Conservation (phyloP, 2,797 vertebrate genomes). For the Leptoclinus maculatus region DNA sequence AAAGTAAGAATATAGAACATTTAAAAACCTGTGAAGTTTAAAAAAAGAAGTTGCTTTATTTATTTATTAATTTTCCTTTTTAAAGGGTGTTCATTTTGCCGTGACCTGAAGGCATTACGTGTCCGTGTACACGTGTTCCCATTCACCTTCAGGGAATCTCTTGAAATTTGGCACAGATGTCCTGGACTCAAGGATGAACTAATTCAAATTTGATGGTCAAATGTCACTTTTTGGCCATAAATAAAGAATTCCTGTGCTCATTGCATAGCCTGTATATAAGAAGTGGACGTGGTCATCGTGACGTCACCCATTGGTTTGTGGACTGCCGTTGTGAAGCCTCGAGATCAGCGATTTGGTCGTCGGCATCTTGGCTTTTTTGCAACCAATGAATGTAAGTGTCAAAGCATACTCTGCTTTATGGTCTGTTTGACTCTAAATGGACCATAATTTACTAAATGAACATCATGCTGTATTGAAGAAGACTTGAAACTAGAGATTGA, state of each 20-base stretch:
- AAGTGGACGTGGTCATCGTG: neutral
- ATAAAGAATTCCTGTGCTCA: too few relatives aligned
- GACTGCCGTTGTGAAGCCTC: too few relatives aligned
- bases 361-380: too few relatives aligned
- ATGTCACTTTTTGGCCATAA: neutral
- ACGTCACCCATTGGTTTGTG: neutral
- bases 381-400: neutral
- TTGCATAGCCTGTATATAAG: too few relatives aligned
- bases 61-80: too few relatives aligned
- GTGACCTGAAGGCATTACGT: neutral
- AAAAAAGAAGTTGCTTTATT: too few relatives aligned
- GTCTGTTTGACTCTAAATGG: neutral
- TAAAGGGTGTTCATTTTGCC: too few relatives aligned
- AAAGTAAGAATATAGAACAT: too few relatives aligned
- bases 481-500: too few relatives aligned
- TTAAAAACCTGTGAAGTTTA: too few relatives aligned
- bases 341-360: too few relatives aligned
- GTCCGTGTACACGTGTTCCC: neutral
- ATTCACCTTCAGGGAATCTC: neutral
- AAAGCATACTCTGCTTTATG: neutral
- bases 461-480: neutral
- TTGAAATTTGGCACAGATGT: neutral
- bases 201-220: neutral
- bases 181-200: neutral
- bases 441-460: neutral